A percentile compares a stretch with the other conserved stretches of the same genome.
Conservation (phyloP, 2,113 vertebrate species). For the Dromas ardeola region DNA sequence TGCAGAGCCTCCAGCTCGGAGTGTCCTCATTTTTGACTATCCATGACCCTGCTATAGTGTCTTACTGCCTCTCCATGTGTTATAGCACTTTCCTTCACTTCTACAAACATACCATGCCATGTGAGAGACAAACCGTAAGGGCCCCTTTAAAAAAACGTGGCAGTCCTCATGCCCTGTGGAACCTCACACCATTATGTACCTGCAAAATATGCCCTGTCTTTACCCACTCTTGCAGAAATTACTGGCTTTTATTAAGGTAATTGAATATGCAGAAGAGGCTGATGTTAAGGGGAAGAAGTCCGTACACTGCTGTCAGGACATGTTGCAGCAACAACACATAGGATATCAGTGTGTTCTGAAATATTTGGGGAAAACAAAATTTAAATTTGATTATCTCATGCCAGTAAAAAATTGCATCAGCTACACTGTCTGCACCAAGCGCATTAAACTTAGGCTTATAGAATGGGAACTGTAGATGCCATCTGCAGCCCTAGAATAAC, state of each 20-base stretch:
- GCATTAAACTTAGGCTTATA: neutral
- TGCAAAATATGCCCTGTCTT: neutral
- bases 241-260: neutral
- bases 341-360: neutral
- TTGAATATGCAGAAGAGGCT: neutral
- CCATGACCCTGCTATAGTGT: neutral
- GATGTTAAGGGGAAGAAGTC: neutral
- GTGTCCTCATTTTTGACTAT: neutral
- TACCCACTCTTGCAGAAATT: neutral
- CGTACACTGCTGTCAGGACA: neutral
- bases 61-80: constrained; percentile 2
- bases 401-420: neutral
- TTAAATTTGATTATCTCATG: neutral
- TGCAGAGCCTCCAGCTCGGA: constrained; percentile 32
- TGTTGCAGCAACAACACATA: neutral
- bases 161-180: neutral
- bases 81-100: constrained; percentile 13
- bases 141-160: neutral
- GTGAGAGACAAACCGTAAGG: neutral
- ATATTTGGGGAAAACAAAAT: constrained; percentile 4
- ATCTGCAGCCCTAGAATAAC: constrained; percentile 58
- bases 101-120: neutral
- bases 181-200: neutral
- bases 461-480: constrained; percentile 6
- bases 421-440: neutral